Evolutionary conservation across 2,888 invertebrate genomes (phyloP), one percentile per base, ranked within the genome.

Genomic region (Chironomus tentans): DNA sequence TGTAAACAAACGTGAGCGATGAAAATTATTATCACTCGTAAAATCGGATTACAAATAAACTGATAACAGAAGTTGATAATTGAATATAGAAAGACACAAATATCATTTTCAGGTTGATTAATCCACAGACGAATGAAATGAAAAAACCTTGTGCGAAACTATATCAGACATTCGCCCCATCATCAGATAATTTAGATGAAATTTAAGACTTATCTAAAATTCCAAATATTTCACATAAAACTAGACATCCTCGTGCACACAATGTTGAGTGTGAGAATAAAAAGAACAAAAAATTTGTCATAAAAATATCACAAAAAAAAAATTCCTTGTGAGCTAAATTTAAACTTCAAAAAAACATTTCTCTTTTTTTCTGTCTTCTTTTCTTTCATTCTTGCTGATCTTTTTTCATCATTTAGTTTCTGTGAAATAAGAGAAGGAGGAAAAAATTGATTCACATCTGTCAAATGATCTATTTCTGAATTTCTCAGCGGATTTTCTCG

Each of bases 391-490:
- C 38, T 38, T 38, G 18, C 56, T 56, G 56, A 18, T 28, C 3
- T 28, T 28, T 28, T 28, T 28, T 28, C 3, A 28, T 24, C 38
- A 38, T 65, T 22, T 65, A 65, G 65, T 38, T 38, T 38, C 65
- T 65, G 21, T 65, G 21, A 65, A 65, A 65, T 24, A 21, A 21
- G 12, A 21, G 65, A 65, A 56, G 13, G n/a, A 70, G 24, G 22
- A 3, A 56, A 70, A 71, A 71, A 71, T 56, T 48, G 71, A 71
- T 71, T 56, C 71, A 71, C 71, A 71, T 71, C 71, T 71, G 71
- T 71, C 71, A 71, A 46, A 69, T 50, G 71, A 22, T 21, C 65
- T 65, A 65, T 65, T 65, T 65, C 56, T 56, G 56, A 56, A 38
- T 38, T 38, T 38, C 38, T 10, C 38, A 56, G 56, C n/a, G 18